A percentile compares a stretch with the other conserved stretches of the same genome.
Conservation (phyloP, 2,888 invertebrate genomes). For the Drosophila sordidula region DNA sequence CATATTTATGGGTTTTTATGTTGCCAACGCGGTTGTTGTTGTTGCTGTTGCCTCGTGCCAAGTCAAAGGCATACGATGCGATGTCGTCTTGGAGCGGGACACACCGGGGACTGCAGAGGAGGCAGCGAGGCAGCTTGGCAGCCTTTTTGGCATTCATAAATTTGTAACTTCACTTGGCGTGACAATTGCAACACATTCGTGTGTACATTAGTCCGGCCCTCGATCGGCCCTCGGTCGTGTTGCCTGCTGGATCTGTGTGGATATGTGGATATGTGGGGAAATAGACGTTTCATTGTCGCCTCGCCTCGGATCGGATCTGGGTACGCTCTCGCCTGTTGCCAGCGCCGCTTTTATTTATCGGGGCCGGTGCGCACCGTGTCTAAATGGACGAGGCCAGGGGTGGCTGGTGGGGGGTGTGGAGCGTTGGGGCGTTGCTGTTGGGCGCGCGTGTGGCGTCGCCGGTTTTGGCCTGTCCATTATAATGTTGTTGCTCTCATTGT, state of each 20-base stretch:
- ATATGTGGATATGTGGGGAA: slow-evolving; percentile 63
- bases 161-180: slow-evolving; percentile 84
- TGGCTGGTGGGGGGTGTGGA: slow-evolving; percentile 9
- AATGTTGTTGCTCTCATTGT: slow-evolving; percentile 82
- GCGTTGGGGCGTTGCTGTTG: slow-evolving; percentile 27
- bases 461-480: slow-evolving; percentile 77
- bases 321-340: slow-evolving; percentile 19
- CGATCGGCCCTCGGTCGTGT: slow-evolving; percentile 49
- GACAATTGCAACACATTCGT: slow-evolving; percentile 84
- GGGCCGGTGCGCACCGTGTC: slow-evolving; percentile 74
- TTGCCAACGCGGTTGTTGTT: slow-evolving; percentile 25
- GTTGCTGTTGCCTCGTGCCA: slow-evolving; percentile 66
- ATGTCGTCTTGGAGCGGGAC: slow-evolving; percentile 31
- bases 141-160: slow-evolving; percentile 84
- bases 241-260: slow-evolving; percentile 31
- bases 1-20: slow-evolving; percentile 79
- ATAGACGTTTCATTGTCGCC: slow-evolving; percentile 81
- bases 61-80: slow-evolving; percentile 56
- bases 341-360: slow-evolving; percentile 76
- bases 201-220: slow-evolving; percentile 80
- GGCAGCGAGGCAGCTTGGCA: slow-evolving; percentile 29
- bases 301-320: slow-evolving; percentile 27
- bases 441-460: slow-evolving; percentile 75
- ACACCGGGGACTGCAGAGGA: background rate
- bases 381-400: slow-evolving; percentile 48